Conservation (phyloP, 2,113 vertebrate species). For the Excalfactoria chinensis region DNA sequence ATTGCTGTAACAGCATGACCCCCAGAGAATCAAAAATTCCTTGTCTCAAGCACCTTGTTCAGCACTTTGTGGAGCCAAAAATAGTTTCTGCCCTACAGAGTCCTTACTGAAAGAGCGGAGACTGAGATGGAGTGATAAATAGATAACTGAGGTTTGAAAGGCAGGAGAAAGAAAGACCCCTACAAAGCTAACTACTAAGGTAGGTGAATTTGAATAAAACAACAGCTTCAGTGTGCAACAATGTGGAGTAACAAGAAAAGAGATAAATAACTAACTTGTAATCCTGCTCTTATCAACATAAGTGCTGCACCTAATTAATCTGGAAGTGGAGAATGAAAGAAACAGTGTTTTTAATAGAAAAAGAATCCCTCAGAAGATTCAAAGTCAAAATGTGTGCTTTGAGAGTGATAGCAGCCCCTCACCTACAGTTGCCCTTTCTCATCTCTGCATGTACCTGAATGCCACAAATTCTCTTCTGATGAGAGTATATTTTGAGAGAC, state of each 20-base stretch:
- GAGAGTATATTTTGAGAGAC: background rate
- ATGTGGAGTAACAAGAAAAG: background rate
- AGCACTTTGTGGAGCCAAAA: background rate
- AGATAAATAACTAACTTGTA: background rate
- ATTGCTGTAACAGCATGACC: background rate
- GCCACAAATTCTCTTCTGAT: background rate
- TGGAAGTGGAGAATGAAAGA: background rate
- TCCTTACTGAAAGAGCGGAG: background rate
- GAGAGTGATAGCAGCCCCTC: background rate
- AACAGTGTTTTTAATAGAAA: conserved; percentile 6
- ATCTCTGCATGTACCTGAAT: background rate
- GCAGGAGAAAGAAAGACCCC: background rate
- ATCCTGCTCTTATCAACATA: background rate
- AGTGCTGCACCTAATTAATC: background rate
- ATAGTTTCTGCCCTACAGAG: background rate
- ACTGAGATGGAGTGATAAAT: background rate
- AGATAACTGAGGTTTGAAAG: background rate
- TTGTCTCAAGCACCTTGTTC: conserved; percentile 2
- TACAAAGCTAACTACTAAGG: conserved; percentile 3
- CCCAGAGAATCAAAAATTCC: background rate
- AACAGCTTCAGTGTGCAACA: background rate
- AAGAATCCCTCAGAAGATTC: background rate
- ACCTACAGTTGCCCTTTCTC: background rate
- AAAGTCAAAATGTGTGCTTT: background rate
- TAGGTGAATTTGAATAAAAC: conserved; percentile 6